A percentile compares a stretch with the other conserved stretches of the same genome.
Conservation (phyloP, 53 echinoderm and acorn worm genomes). For the Holothuria leucospilota region DNA sequence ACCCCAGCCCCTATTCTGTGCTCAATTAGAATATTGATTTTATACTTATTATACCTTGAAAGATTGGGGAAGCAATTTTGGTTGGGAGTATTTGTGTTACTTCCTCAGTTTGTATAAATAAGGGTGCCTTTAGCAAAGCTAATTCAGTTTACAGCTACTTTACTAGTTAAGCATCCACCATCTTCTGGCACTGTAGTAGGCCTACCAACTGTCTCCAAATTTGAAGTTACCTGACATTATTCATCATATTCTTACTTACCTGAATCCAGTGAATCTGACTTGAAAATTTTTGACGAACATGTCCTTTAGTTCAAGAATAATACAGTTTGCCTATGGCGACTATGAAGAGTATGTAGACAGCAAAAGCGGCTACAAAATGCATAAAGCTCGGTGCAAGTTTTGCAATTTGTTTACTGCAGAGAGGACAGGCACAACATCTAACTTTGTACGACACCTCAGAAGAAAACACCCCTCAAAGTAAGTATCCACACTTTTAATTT, state of each 20-base stretch:
- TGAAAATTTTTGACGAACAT: not conserved
- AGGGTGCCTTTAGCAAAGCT: too few species aligned
- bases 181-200: too few species aligned
- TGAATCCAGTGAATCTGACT: too few species aligned
- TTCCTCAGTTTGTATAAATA: too few species aligned
- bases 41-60: not conserved
- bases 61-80: not conserved
- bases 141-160: too few species aligned
- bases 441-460: constrained; percentile 33
- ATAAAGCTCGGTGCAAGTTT: constrained; percentile 9
- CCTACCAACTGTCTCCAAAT: too few species aligned
- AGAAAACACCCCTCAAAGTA: constrained; percentile 46
- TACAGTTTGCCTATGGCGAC: constrained; percentile 19
- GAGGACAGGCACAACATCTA: not conserved
- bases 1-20: too few species aligned
- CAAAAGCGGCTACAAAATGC: constrained; percentile 13
- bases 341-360: constrained; percentile 28
- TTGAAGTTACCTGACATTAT: too few species aligned
- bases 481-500: not conserved
- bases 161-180: too few species aligned
- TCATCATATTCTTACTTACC: too few species aligned
- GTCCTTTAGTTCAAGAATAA: constrained; percentile 1
- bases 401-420: not conserved
- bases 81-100: too few species aligned
- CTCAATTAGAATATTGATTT: too few species aligned